Evolutionary conservation across 2,888 invertebrate genomes (phyloP).

Genomic region (Pilophorus perplexus): DNA sequence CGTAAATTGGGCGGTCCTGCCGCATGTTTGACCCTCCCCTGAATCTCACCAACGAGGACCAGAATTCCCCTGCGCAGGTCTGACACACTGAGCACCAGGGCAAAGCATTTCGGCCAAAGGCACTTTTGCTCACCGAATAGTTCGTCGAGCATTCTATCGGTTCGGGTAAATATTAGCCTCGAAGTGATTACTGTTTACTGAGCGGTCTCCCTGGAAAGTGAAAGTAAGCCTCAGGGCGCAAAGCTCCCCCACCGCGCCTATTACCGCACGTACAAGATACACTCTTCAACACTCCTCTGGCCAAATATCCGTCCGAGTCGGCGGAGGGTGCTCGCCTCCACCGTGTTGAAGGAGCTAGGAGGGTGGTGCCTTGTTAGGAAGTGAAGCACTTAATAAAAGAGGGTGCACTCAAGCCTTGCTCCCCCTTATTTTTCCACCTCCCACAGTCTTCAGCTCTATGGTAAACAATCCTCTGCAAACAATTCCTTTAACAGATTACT

Average conservation of each 20-base stretch:
- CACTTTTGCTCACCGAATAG: conserved; percentile 8
- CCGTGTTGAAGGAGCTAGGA: not conserved
- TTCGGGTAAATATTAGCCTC: conserved; percentile 33
- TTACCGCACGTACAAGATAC: conserved; percentile 28
- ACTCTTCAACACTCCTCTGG: conserved; percentile 18
- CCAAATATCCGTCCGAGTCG: conserved; percentile 9
- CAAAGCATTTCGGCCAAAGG: not conserved
- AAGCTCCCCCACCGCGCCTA: conserved; percentile 29
- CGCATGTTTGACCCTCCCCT: too few species aligned
- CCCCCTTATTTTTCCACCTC: not conserved
- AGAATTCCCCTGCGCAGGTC: too few species aligned
- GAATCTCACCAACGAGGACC: too few species aligned
- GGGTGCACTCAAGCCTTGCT: conserved; percentile 17
- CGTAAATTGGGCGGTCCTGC: too few species aligned
- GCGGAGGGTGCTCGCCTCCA: conserved; percentile 7
- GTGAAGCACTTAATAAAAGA: conserved; percentile 18
- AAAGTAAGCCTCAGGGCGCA: conserved; percentile 16
- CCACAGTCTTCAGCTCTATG: conserved; percentile 3
- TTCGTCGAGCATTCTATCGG: conserved; percentile 4
- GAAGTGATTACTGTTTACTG: conserved; percentile 37
- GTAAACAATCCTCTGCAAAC: conserved; percentile 19
- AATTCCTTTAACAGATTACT: conserved; percentile 10
- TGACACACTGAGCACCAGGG: too few species aligned
- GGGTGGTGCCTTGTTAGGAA: conserved; percentile 28
- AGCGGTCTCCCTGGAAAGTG: conserved; percentile 24